Evolutionary conservation across 2,797 vertebrate genomes (phyloP).

Genomic region (Enteromius viviparus): DNA sequence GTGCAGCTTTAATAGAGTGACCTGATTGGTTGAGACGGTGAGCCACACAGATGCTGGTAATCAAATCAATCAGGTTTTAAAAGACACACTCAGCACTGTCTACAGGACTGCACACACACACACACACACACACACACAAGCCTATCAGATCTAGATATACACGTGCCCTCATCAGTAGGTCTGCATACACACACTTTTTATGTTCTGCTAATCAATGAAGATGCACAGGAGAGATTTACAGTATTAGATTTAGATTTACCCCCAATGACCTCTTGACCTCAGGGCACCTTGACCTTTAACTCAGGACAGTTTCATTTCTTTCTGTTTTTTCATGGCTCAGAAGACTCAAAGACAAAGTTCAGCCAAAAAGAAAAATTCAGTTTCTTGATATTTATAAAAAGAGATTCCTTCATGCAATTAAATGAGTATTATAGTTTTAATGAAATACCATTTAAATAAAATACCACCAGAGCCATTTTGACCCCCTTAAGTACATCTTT

Average conservation of each 20-base stretch:
- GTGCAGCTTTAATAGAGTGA: slow-evolving; percentile 60
- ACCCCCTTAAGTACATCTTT: background rate
- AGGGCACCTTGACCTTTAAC: slow-evolving; percentile 46
- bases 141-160: slow-evolving; percentile 37
- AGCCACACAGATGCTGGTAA: slow-evolving; percentile 49
- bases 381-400: background rate
- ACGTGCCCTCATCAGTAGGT: slow-evolving; percentile 38
- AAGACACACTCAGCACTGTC: slow-evolving; percentile 25
- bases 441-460: too few species aligned
- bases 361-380: background rate
- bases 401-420: background rate
- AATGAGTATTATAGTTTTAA: background rate
- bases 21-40: slow-evolving; percentile 66
- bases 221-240: slow-evolving; percentile 19
- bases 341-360: background rate
- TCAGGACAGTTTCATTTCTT: background rate
- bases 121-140: background rate
- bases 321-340: background rate
- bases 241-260: slow-evolving; percentile 23
- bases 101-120: slow-evolving; percentile 5
- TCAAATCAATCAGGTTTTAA: slow-evolving; percentile 48
- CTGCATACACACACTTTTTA: slow-evolving; percentile 31
- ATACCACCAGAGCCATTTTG: background rate
- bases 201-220: slow-evolving; percentile 51
- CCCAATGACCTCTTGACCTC: slow-evolving; percentile 38